phyloP scores from a whole-genome alignment of 2,888 invertebrate species.

The Gymnocheta viridis region DNA sequence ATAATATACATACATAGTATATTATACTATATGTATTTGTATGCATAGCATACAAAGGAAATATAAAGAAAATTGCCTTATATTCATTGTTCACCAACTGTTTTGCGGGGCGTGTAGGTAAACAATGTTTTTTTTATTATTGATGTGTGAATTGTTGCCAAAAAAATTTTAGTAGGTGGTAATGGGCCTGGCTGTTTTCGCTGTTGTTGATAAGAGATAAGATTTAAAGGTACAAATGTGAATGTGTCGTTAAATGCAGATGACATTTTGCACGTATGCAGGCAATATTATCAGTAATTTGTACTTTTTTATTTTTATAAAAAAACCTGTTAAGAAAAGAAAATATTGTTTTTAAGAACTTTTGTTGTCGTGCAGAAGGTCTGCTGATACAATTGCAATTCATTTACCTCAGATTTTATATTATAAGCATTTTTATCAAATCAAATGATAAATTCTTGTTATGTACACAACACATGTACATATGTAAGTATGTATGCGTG shows the following conservation, averaged over 20 bases:
- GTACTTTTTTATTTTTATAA: not conserved
- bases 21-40: not conserved
- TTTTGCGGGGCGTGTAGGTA: not conserved
- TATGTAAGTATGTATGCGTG: no score
- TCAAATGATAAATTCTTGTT: not conserved
- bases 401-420: not conserved
- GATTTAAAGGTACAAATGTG: not conserved
- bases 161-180: slow-evolving; percentile 8
- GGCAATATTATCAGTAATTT: slow-evolving; percentile 29
- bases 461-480: not conserved
- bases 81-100: slow-evolving; percentile 14
- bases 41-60: not conserved
- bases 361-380: slow-evolving; percentile 22
- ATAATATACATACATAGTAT: not conserved
- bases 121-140: not conserved
- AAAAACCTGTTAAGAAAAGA: not conserved
- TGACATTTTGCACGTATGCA: slow-evolving; percentile 28
- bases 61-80: not conserved
- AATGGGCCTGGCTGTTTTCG: not conserved
- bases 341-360: not conserved
- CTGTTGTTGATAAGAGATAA: not conserved
- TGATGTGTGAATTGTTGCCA: slow-evolving; percentile 18
- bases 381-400: slow-evolving; percentile 2
- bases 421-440: not conserved
- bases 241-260: not conserved